Conservation (phyloP, 2,113 vertebrate species). For the Meriones unguiculatus region DNA sequence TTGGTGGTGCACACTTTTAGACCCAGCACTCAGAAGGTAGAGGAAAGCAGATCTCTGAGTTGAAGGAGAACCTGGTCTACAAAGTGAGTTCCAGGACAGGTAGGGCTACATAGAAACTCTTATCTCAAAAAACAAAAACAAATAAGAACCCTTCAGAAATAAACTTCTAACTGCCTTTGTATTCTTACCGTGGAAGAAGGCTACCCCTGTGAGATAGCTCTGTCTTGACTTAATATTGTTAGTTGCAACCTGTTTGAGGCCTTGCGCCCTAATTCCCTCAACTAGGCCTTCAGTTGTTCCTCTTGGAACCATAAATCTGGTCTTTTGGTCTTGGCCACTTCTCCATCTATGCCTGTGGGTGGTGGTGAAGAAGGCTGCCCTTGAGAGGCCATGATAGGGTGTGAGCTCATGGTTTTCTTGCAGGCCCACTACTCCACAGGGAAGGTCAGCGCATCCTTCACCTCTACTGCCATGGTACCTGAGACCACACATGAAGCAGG, state of each 20-base stretch:
- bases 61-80: not conserved
- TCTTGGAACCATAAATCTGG: not conserved
- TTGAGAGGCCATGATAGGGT: accelerated
- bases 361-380: not conserved
- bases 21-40: not conserved
- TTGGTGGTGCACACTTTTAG: not conserved
- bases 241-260: not conserved
- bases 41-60: not conserved
- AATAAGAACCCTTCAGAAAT: not conserved
- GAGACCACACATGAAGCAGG: conserved; percentile 96
- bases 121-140: not conserved
- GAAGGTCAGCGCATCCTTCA: conserved; percentile 97
- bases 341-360: not conserved
- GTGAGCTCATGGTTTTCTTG: not conserved
- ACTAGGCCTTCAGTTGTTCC: not conserved
- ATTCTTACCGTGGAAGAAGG: not conserved
- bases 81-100: not conserved
- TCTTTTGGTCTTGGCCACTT: not conserved
- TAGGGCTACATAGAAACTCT: not conserved
- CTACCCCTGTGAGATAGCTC: not conserved
- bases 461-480: conserved; percentile 97
- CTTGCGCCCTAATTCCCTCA: not conserved
- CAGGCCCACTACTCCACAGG: conserved; percentile 99
- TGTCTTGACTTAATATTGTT: not conserved
- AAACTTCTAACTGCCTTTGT: not conserved